Evolutionary conservation across 92 coral and sea anemone genomes (phyloP).

Genomic region (Porites cylindrica): DNA sequence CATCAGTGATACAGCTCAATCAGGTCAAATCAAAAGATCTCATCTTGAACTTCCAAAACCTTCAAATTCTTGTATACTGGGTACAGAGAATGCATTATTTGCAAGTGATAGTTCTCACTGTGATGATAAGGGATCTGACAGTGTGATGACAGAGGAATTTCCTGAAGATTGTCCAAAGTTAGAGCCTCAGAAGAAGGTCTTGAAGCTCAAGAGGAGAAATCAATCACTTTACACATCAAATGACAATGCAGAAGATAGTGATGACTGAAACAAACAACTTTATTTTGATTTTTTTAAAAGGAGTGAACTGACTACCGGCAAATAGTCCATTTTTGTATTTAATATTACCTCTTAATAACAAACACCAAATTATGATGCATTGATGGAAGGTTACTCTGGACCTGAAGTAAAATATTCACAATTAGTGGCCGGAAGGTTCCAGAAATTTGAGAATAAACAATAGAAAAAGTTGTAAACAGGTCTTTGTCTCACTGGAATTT

Average conservation of each 20-base stretch:
- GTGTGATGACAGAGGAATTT: not conserved
- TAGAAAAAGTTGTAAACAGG: no score
- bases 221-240: slow-evolving; percentile 84
- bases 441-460: no score
- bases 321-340: no score
- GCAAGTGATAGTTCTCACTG: not conserved
- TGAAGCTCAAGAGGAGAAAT: slow-evolving; percentile 90
- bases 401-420: no score
- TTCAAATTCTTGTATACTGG: not conserved
- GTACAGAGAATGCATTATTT: not conserved
- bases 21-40: slow-evolving; percentile 3
- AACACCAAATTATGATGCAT: no score
- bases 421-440: no score
- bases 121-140: not conserved
- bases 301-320: no score
- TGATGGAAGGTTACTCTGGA: no score
- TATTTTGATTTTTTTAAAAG: no score
- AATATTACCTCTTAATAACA: no score
- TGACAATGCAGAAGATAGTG: slow-evolving; percentile 71
- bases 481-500: no score
- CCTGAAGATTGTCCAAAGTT: not conserved
- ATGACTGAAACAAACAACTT: not conserved
- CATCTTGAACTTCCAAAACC: slow-evolving; percentile 41
- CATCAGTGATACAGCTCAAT: not conserved
- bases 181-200: slow-evolving; percentile 80